Evolutionary conservation across 2,888 invertebrate genomes (phyloP).

Genomic region (Drosophila pseudotakahashii): DNA sequence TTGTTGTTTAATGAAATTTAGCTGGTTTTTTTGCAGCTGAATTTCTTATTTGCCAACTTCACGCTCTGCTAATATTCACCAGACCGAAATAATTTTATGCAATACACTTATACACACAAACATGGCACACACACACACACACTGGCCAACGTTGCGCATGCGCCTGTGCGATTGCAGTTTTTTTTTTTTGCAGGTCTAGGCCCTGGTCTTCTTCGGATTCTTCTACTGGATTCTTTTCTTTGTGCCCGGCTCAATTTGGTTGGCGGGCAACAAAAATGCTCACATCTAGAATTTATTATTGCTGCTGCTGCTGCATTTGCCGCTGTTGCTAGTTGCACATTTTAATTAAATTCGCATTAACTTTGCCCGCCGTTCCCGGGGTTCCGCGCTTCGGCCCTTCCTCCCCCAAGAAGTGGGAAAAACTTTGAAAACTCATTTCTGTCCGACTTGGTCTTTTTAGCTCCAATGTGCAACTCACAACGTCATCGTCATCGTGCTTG

Average conservation of each 20-base stretch:
- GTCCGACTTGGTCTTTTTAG: conserved; percentile 31
- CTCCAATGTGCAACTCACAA: conserved; percentile 48
- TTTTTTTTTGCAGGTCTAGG: conserved; percentile 51
- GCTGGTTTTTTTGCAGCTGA: conserved; percentile 64
- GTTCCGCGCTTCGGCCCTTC: neutral
- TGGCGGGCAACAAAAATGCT: conserved; percentile 71
- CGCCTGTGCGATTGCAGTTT: conserved; percentile 54
- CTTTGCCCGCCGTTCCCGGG: conserved; percentile 47
- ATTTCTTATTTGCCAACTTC: conserved; percentile 84
- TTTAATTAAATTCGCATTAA: conserved; percentile 80
- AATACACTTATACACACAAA: conserved; percentile 74
- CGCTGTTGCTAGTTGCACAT: conserved; percentile 73
- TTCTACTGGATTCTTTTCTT: conserved; percentile 41
- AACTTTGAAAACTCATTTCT: conserved; percentile 78
- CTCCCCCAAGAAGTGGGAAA: conserved; percentile 67
- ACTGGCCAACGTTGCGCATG: conserved; percentile 66
- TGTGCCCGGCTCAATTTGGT: conserved; percentile 60
- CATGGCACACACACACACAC: conserved; percentile 16
- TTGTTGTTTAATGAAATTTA: conserved; percentile 74
- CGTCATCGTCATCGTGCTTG: conserved; percentile 41
- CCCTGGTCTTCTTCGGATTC: conserved; percentile 44
- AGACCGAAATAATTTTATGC: conserved; percentile 85
- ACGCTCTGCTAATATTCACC: conserved; percentile 84
- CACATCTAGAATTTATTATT: conserved; percentile 66
- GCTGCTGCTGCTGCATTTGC: conserved; percentile 23